phyloP scores from a whole-genome alignment of 1,140 invertebrate species.

The Papilio dardanus region DNA sequence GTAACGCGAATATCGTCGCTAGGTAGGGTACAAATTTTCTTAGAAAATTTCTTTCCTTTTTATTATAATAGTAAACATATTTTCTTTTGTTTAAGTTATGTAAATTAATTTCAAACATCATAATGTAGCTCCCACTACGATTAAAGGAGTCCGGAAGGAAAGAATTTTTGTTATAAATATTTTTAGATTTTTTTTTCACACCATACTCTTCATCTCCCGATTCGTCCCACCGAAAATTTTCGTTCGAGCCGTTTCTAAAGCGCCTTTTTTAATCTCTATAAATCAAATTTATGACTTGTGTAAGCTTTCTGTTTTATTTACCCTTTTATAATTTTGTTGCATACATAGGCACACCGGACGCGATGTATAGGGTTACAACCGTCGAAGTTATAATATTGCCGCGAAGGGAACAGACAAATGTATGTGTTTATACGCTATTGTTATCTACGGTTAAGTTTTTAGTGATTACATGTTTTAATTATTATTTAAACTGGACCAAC shows the following conservation, averaged over 20 bases:
- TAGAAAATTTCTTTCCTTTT: too few species aligned
- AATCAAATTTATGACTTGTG: conserved; percentile 83
- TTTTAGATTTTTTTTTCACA: conserved; percentile 44
- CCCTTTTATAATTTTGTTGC: conserved; percentile 81
- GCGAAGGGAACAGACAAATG: neutral
- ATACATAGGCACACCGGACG: conserved; percentile 43
- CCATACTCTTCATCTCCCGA: conserved; percentile 73
- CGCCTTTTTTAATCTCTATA: conserved; percentile 83
- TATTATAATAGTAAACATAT: too few species aligned
- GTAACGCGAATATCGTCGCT: too few species aligned
- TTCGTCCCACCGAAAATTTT: conserved; percentile 81
- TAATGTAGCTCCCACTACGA: too few species aligned
- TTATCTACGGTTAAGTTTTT: neutral
- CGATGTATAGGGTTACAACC: conserved; percentile 5
- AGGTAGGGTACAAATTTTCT: too few species aligned
- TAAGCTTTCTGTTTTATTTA: conserved; percentile 82
- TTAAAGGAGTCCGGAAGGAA: neutral
- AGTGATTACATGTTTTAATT: neutral
- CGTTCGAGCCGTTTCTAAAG: conserved; percentile 81
- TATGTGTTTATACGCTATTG: neutral
- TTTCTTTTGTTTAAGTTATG: too few species aligned
- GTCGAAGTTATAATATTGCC: conserved; percentile 13
- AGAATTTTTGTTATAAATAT: neutral
- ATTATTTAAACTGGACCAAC: neutral
- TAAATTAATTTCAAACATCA: too few species aligned